Percentiles rank a stretch among this genome's conserved stretches.
These are phyloP conservation scores for Philaethria dido DNA, from an alignment of 2,888 invertebrate genomes.

Conservation along the genomic window DNA sequence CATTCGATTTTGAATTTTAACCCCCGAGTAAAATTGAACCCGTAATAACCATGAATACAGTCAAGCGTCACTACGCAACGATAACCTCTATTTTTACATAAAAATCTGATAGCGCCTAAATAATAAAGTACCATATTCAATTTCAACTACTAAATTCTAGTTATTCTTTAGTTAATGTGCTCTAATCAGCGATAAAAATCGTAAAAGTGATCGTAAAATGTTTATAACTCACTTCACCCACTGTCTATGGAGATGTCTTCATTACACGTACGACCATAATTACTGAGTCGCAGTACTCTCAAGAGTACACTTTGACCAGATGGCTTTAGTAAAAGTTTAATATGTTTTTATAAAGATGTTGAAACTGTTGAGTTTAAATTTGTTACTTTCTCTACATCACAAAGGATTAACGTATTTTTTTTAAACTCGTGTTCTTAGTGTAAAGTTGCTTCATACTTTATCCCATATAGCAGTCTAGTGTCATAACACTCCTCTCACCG, in stretches of 20 bases:
- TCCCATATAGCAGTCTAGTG: no score
- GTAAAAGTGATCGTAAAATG: slow-evolving; percentile 39
- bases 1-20: no score
- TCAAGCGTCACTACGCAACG: no score
- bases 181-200: slow-evolving; percentile 42
- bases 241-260: slow-evolving; percentile 39
- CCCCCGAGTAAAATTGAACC: no score
- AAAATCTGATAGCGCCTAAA: neutral
- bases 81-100: no score
- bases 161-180: neutral
- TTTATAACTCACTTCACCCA: slow-evolving; percentile 37
- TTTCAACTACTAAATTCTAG: slow-evolving; percentile 35
- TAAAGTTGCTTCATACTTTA: no score
- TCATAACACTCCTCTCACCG: no score
- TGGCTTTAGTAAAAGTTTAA: slow-evolving; percentile 48
- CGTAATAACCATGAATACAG: no score
- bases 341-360: slow-evolving; percentile 45
- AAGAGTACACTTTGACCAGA: slow-evolving; percentile 40
- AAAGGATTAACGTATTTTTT: no score
- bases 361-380: slow-evolving; percentile 37
- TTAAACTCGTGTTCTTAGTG: no score
- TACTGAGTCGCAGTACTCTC: slow-evolving; percentile 43
- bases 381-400: no score
- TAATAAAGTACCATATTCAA: no score
- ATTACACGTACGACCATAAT: slow-evolving; percentile 46